Evolutionary conservation across 2,797 vertebrate genomes (phyloP).

Genomic region (Phyllotis vaccarum): DNA sequence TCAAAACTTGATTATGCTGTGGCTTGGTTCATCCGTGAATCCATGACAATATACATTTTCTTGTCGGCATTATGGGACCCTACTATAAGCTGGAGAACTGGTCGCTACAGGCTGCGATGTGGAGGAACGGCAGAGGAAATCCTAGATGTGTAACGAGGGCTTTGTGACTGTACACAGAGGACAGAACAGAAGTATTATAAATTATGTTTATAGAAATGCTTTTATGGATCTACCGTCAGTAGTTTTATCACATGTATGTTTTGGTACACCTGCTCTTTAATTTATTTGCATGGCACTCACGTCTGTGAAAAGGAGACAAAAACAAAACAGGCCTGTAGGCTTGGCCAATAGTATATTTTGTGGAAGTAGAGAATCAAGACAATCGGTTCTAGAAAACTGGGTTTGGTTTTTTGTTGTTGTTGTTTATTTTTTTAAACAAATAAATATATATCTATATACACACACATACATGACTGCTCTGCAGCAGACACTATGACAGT

Average conservation of each 20-base stretch:
- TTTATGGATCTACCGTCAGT: conserved; percentile 89
- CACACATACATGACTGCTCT: conserved; percentile 81
- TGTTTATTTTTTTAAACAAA: conserved; percentile 73
- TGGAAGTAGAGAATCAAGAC: conserved; percentile 83
- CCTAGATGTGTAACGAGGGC: conserved; percentile 93
- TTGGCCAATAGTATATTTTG: conserved; percentile 88
- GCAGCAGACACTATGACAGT: conserved; percentile 85
- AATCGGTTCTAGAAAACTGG: conserved; percentile 83
- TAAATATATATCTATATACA: neutral
- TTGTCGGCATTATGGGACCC: conserved; percentile 98
- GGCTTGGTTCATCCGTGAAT: conserved; percentile 99
- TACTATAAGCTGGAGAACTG: conserved; percentile 98
- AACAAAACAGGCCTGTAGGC: conserved; percentile 83
- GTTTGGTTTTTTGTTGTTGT: conserved; percentile 53
- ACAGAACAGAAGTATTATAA: conserved; percentile 88
- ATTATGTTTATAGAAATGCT: conserved; percentile 90
- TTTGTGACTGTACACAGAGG: conserved; percentile 85
- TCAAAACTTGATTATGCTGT: conserved; percentile 99
- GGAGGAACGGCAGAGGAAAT: conserved; percentile 99
- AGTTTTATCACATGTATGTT: conserved; percentile 90
- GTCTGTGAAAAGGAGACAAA: conserved; percentile 85
- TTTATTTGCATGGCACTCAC: conserved; percentile 93
- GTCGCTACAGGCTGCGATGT: conserved; percentile 96
- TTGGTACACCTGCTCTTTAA: conserved; percentile 91
- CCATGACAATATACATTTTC: conserved; percentile 99